These are phyloP conservation scores for Ellobius talpinus DNA, from an alignment of 2,113 vertebrate species.

Conservation along the genomic window DNA sequence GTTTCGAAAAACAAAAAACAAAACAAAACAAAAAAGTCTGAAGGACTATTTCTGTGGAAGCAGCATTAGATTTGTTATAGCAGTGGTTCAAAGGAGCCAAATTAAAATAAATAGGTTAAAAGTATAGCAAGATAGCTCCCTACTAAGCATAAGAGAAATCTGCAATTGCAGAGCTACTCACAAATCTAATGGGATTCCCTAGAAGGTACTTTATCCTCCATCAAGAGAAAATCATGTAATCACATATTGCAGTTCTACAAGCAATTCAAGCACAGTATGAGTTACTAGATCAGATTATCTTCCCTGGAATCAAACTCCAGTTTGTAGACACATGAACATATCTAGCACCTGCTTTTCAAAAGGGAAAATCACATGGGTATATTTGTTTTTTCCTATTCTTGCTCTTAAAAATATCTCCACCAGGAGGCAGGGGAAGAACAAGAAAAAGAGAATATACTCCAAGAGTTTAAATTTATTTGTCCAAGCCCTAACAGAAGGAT, in stretches of 20 bases:
- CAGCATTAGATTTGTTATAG: background rate
- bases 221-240: background rate
- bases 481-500: background rate
- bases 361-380: background rate
- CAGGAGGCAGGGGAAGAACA: background rate
- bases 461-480: background rate
- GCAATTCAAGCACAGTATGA: background rate
- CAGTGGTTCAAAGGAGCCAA: background rate
- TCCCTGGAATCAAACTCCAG: background rate
- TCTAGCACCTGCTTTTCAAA: background rate
- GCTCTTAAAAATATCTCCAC: background rate
- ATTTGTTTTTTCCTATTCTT: background rate
- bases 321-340: background rate
- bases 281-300: background rate
- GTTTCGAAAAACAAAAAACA: too few relatives aligned
- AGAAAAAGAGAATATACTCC: background rate
- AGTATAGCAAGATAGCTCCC: background rate
- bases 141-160: background rate
- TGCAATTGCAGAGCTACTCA: background rate
- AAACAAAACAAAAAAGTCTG: background rate
- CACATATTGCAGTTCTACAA: background rate
- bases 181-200: background rate
- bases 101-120: background rate
- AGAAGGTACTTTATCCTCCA: background rate
- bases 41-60: background rate